Conservation (phyloP, 2,888 invertebrate species). For the Coecobrya sp. region DNA sequence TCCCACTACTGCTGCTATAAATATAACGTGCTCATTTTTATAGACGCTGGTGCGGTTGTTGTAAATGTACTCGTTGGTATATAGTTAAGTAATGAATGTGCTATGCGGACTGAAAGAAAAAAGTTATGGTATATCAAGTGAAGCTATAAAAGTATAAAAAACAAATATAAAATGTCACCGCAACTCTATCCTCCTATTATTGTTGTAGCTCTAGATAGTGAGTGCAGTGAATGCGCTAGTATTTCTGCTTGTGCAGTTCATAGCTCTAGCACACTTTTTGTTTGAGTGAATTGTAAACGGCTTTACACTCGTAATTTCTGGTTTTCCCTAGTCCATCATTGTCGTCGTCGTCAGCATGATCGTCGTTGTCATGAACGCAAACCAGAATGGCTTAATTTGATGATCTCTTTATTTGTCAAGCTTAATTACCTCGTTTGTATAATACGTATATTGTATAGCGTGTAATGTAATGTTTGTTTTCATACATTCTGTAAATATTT, state of each 20-base stretch:
- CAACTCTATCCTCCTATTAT: background rate
- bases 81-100: no score
- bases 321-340: constrained; percentile 47
- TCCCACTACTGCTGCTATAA: background rate
- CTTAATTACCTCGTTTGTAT: constrained; percentile 73
- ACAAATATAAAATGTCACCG: constrained; percentile 1
- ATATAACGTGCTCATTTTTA: background rate
- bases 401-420: constrained; percentile 82
- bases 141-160: background rate
- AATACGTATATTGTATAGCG: background rate
- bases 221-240: background rate
- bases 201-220: background rate
- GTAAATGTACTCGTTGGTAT: no score
- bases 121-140: no score
- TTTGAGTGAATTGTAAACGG: constrained; percentile 41
- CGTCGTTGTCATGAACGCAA: constrained; percentile 44
- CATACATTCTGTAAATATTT: background rate
- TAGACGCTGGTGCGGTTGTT: no score
- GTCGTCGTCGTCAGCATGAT: background rate
- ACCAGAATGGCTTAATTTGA: constrained; percentile 79
- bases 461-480: constrained; percentile 2
- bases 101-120: no score
- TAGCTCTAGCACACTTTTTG: constrained; percentile 10
- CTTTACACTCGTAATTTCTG: constrained; percentile 54
- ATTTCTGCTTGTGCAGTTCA: background rate